phyloP scores from a whole-genome alignment of 2,113 vertebrate species.

The Ctenomys sociabilis region DNA sequence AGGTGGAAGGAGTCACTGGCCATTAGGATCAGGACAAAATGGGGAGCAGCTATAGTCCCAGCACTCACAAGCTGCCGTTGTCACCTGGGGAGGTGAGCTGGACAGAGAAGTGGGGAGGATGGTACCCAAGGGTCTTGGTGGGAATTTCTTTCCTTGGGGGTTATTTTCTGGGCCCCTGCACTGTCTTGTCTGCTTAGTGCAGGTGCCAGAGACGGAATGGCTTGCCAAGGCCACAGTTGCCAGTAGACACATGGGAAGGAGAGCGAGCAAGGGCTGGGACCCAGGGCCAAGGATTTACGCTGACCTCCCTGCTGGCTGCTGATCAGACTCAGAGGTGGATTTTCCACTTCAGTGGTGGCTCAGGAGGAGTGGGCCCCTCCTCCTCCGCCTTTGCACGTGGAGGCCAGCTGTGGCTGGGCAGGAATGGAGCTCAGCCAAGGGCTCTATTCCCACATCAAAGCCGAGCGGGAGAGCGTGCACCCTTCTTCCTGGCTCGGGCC shows the following conservation, averaged over 20 bases:
- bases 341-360: slow-evolving; percentile 42
- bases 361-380: neutral
- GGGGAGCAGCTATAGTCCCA: rapidly evolving
- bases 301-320: neutral
- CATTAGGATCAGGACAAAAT: neutral
- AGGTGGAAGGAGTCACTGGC: neutral
- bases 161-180: neutral
- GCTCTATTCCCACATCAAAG: slow-evolving; percentile 63
- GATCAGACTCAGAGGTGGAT: neutral
- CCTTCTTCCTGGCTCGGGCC: slow-evolving; percentile 51
- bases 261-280: neutral
- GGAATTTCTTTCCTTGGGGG: neutral
- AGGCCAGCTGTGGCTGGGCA: slow-evolving; percentile 66
- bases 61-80: no score
- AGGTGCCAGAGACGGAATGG: neutral
- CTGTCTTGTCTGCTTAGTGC: neutral
- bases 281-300: neutral
- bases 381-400: slow-evolving; percentile 54
- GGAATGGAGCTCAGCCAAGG: slow-evolving; percentile 48
- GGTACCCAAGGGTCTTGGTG: neutral
- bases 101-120: neutral
- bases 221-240: neutral
- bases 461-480: neutral
- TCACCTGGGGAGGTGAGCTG: neutral
- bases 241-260: neutral